Percentiles rank a stretch among this genome's conserved stretches.
phyloP scores from a whole-genome alignment of 1,140 invertebrate species.

The Marisa cornuarietis region DNA sequence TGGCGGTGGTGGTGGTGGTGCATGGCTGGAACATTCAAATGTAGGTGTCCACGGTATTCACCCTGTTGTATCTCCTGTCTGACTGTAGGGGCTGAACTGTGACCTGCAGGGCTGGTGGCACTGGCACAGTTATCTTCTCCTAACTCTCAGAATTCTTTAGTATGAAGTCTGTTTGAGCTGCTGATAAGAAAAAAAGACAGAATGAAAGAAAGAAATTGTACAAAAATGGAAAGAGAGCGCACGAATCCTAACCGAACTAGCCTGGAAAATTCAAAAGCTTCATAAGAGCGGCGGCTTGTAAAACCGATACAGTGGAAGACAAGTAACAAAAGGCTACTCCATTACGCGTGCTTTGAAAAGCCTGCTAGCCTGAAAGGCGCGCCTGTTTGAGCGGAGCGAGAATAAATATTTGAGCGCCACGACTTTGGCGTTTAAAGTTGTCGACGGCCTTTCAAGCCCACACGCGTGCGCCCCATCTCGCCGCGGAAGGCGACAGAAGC shows the following conservation, averaged over 20 bases:
- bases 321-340: constrained; percentile 28
- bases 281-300: constrained; percentile 18
- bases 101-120: background rate
- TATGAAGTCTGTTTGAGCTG: background rate
- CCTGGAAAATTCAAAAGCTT: constrained; percentile 15
- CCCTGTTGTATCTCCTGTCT: too few species aligned
- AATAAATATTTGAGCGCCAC: constrained; percentile 29
- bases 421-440: constrained; percentile 26
- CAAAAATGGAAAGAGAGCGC: background rate
- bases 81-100: too few species aligned
- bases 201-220: background rate
- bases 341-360: constrained; percentile 23
- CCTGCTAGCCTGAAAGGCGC: constrained; percentile 7
- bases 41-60: too few species aligned
- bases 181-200: background rate
- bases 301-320: constrained; percentile 3
- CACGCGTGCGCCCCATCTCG: background rate
- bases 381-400: constrained; percentile 20
- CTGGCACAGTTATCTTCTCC: background rate
- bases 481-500: constrained; percentile 23
- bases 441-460: constrained; percentile 5
- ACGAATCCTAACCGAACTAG: constrained; percentile 11
- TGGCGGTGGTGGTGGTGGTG: too few species aligned
- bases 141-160: background rate
- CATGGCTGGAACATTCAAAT: too few species aligned